phyloP scores from a whole-genome alignment of 1,140 invertebrate genomes.

The Copidosoma floridanum region DNA sequence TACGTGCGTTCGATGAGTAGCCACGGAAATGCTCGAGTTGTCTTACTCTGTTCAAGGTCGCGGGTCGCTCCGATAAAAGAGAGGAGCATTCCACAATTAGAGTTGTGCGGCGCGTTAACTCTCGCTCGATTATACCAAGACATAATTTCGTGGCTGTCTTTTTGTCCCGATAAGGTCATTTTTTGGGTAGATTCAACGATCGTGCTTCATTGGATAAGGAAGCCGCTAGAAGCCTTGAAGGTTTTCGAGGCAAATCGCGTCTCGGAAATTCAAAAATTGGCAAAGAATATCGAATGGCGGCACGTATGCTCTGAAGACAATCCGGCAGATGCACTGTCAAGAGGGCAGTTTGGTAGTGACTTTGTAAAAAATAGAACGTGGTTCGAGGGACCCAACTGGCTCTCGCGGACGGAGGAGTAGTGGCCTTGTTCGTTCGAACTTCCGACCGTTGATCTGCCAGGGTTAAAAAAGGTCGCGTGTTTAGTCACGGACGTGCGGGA shows the following conservation, averaged over 20 bases:
- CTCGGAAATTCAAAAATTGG: constrained; percentile 10
- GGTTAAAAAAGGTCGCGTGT: neutral
- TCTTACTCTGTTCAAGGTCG: constrained; percentile 42
- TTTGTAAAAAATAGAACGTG: neutral
- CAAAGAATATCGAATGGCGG: neutral
- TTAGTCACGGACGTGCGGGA: neutral
- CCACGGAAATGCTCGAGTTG: neutral
- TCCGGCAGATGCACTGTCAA: constrained; percentile 8
- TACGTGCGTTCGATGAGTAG: constrained; percentile 22
- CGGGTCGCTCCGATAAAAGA: constrained; percentile 51
- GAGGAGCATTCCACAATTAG: constrained; percentile 51
- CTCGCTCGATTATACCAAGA: constrained; percentile 24
- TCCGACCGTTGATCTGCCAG: neutral
- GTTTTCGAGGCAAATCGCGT: constrained; percentile 15
- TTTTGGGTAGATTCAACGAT: constrained; percentile 1
- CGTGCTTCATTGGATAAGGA: neutral
- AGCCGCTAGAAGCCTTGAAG: neutral
- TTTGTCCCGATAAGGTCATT: neutral
- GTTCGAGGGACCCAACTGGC: neutral
- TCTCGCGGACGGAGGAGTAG: neutral
- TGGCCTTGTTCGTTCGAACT: neutral
- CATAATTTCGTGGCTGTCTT: neutral
- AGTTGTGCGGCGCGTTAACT: constrained; percentile 52
- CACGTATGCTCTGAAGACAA: constrained; percentile 8
- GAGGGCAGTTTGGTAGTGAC: neutral